Evolutionary conservation across 2,888 invertebrate species (phyloP).

Genomic region (Caenorhabditis sulstoni): DNA sequence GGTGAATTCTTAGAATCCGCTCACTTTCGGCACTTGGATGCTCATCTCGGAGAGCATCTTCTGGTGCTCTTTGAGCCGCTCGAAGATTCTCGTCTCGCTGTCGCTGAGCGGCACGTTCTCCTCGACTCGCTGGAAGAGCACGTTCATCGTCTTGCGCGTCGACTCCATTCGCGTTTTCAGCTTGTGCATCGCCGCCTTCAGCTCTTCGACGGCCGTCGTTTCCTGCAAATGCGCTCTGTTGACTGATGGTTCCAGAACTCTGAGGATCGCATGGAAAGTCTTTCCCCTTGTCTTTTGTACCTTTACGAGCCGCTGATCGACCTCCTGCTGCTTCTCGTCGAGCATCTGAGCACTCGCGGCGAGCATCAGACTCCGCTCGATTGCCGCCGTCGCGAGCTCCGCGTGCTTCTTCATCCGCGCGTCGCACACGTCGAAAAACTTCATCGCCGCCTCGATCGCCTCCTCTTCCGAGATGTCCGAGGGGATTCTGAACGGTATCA

Average conservation of each 20-base stretch:
- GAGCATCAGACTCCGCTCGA: constrained; percentile 23
- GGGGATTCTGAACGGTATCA: constrained; percentile 18
- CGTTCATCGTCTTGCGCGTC: constrained; percentile 33
- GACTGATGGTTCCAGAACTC: no score
- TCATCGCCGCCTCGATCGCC: constrained; percentile 32
- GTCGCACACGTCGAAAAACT: constrained; percentile 30
- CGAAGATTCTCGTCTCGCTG: constrained; percentile 38
- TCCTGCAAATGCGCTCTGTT: constrained; percentile 12
- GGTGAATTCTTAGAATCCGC: no score
- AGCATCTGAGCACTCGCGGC: constrained; percentile 16
- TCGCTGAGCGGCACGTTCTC: constrained; percentile 54
- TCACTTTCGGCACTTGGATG: constrained; percentile 26
- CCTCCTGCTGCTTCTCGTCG: constrained; percentile 21
- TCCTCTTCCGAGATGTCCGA: constrained; percentile 35
- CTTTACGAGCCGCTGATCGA: constrained; percentile 45
- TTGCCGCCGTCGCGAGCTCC: constrained; percentile 1
- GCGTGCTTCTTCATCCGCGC: constrained; percentile 27
- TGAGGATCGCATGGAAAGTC: no score
- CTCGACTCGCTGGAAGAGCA: constrained; percentile 41
- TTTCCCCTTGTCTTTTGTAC: no score
- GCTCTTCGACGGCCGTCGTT: constrained; percentile 30
- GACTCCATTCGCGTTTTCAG: constrained; percentile 32
- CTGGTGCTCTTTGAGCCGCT: constrained; percentile 45
- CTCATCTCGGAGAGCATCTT: constrained; percentile 46
- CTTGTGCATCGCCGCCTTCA: constrained; percentile 28